Percentiles rank a stretch among this genome's conserved stretches.
Conservation (phyloP, 2,797 vertebrate species). For the Gallirallus australis region DNA sequence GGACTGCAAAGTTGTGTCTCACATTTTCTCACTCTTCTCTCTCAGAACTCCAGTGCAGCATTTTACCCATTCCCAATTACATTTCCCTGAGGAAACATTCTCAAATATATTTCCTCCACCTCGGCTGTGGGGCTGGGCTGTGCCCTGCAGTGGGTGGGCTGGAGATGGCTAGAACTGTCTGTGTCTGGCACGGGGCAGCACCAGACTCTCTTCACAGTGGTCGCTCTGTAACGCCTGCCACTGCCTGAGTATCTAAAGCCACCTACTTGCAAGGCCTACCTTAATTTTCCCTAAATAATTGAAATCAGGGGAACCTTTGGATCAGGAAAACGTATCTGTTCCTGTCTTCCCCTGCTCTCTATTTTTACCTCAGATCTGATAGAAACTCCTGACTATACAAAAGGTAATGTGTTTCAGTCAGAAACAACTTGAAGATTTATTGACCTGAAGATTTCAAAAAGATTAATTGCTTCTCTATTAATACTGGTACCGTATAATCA, state of each 20-base stretch:
- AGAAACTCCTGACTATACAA: background rate
- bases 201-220: background rate
- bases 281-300: background rate
- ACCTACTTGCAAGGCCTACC: background rate
- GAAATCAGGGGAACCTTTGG: background rate
- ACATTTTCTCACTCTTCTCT: background rate
- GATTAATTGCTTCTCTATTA: background rate
- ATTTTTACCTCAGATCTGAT: background rate
- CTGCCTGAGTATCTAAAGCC: too few species aligned
- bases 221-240: fast-evolving
- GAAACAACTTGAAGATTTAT: background rate
- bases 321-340: background rate
- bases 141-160: background rate
- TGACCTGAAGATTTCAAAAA: background rate
- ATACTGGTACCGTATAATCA: background rate
- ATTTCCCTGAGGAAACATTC: too few species aligned
- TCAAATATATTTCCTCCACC: too few species aligned
- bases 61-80: too few species aligned
- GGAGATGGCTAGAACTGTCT: background rate
- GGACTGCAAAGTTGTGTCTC: too few species aligned
- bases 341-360: background rate
- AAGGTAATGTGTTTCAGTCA: background rate
- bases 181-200: fast-evolving
- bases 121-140: fast-evolving
- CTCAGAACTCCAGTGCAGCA: background rate